These are phyloP conservation scores for Cordylochernes scorpioides DNA, from an alignment of 2,888 invertebrate species.

Conservation along the genomic window DNA sequence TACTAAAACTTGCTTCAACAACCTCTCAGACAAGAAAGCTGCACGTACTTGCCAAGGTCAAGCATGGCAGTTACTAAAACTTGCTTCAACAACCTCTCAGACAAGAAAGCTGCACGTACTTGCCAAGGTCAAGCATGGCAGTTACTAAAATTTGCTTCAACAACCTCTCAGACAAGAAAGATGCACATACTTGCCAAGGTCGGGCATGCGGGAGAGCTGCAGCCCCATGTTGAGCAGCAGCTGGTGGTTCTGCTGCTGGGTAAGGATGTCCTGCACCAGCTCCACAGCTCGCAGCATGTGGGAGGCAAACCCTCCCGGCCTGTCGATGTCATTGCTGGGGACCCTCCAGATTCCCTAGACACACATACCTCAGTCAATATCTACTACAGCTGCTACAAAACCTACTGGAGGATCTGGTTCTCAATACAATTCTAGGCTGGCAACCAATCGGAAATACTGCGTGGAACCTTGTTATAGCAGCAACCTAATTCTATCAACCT, in stretches of 20 bases:
- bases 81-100: no score
- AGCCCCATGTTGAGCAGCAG: conserved; percentile 48
- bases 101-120: neutral
- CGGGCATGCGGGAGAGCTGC: conserved; percentile 50
- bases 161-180: neutral
- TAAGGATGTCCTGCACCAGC: conserved; percentile 49
- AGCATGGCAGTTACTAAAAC: no score
- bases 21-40: no score
- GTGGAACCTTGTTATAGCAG: no score
- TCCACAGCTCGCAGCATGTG: conserved; percentile 64
- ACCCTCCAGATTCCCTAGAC: conserved; percentile 67
- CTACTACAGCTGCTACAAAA: no score
- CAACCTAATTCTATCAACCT: no score
- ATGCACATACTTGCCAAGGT: conserved; percentile 44
- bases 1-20: no score
- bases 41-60: no score
- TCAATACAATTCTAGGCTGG: no score
- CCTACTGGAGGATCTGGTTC: no score
- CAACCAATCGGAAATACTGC: no score
- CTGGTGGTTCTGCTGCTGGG: conserved; percentile 48
- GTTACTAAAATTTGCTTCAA: neutral
- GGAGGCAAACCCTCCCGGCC: conserved; percentile 66
- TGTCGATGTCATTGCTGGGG: conserved; percentile 61
- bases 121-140: neutral
- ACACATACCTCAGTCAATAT: no score